A percentile compares a stretch with the other conserved stretches of the same genome.
These are phyloP conservation scores for Drosophila mayaguana DNA, from an alignment of 2,888 invertebrate species.

Conservation along the genomic window DNA sequence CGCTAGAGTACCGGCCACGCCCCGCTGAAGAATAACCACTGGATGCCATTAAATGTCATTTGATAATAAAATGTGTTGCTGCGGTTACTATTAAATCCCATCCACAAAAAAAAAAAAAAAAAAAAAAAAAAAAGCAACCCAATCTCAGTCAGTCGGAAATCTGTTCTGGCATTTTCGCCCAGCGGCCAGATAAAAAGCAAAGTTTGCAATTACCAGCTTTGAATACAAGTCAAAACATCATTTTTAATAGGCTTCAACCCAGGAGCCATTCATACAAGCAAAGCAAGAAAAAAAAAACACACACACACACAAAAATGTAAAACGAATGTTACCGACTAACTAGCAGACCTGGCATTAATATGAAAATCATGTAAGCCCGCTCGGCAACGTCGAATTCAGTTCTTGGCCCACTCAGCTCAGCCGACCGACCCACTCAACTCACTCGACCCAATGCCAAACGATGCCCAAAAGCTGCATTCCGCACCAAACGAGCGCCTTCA, in stretches of 20 bases:
- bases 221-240: conserved; percentile 30
- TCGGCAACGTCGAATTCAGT: conserved; percentile 59
- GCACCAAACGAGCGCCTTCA: conserved; percentile 36
- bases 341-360: conserved; percentile 48
- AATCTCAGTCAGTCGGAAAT: conserved; percentile 46
- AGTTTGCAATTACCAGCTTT: conserved; percentile 33
- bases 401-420: conserved; percentile 9
- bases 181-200: conserved; percentile 43
- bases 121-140: not conserved
- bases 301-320: not conserved
- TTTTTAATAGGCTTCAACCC: conserved; percentile 42
- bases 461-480: conserved; percentile 27
- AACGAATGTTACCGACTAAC: conserved; percentile 37
- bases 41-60: conserved; percentile 24
- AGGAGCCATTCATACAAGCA: conserved; percentile 32
- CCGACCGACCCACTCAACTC: not conserved
- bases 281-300: not conserved
- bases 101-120: not conserved
- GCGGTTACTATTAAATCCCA: conserved; percentile 14
- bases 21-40: conserved; percentile 11
- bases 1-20: conserved; percentile 19
- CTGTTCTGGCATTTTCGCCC: conserved; percentile 37
- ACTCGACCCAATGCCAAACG: conserved; percentile 3
- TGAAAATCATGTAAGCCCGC: conserved; percentile 53
- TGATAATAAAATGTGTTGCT: conserved; percentile 23